phyloP scores from a whole-genome alignment of 2,797 vertebrate species.

The Acridotheres tristis region DNA sequence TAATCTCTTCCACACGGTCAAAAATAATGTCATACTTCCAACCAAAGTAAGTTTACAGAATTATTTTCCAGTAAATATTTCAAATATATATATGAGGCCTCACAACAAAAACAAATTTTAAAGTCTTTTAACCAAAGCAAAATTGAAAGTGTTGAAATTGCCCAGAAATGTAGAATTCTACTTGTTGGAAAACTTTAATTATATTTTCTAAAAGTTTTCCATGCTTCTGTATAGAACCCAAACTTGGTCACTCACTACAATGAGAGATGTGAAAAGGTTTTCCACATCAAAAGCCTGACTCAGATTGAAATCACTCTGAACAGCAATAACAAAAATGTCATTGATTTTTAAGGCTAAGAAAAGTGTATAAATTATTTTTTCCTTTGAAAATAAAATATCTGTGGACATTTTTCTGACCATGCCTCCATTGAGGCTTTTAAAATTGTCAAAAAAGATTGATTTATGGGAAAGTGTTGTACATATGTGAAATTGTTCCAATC shows the following conservation, averaged over 20 bases:
- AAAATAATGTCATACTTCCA: not conserved
- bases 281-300: not conserved
- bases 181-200: not conserved
- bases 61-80: not conserved
- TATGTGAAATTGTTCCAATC: not conserved
- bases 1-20: not conserved
- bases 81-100: rapidly evolving
- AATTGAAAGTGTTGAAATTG: not conserved
- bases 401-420: not conserved
- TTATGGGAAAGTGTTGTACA: not conserved
- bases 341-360: not conserved
- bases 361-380: not conserved
- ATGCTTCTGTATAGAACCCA: not conserved
- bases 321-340: not conserved
- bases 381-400: not conserved
- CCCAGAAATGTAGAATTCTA: not conserved
- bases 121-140: not conserved
- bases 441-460: not conserved
- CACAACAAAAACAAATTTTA: not conserved
- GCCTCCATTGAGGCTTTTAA: not conserved
- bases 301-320: not conserved
- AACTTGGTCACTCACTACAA: not conserved
- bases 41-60: not conserved
- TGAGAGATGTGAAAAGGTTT: not conserved
- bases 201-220: not conserved